Evolutionary conservation across 1,140 invertebrate species (phyloP).

Genomic region (Pteromalus puparum): DNA sequence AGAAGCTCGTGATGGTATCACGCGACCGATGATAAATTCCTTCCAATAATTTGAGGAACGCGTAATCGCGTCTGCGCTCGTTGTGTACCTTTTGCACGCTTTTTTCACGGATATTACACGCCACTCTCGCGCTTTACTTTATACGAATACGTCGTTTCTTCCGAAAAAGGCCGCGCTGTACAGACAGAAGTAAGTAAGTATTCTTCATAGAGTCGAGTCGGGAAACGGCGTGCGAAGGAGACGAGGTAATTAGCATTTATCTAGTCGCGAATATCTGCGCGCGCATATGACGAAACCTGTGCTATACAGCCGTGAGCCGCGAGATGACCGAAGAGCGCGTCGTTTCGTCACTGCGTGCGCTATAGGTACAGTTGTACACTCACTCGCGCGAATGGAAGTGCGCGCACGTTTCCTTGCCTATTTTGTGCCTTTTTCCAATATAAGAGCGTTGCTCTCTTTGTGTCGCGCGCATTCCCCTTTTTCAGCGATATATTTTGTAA

Average conservation of each 20-base stretch:
- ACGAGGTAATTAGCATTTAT: constrained; percentile 1
- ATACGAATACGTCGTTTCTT: no score
- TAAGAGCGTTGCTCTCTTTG: no score
- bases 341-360: not conserved
- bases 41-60: constrained; percentile 7
- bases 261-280: not conserved
- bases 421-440: no score
- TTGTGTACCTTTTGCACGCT: not conserved
- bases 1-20: not conserved
- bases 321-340: not conserved
- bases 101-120: not conserved
- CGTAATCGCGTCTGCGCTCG: not conserved
- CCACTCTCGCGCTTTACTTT: not conserved
- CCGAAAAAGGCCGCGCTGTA: no score
- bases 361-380: no score
- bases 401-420: not conserved
- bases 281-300: not conserved
- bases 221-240: not conserved
- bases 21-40: not conserved
- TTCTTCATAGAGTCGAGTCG: no score
- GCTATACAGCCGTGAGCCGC: no score
- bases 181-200: no score
- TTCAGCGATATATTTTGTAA: no score
- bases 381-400: not conserved
- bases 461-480: no score